Evolutionary conservation across 2,888 invertebrate genomes (phyloP), one percentile per base, ranked within the genome.

Genomic region (Caenorhabditis zanzibari): DNA sequence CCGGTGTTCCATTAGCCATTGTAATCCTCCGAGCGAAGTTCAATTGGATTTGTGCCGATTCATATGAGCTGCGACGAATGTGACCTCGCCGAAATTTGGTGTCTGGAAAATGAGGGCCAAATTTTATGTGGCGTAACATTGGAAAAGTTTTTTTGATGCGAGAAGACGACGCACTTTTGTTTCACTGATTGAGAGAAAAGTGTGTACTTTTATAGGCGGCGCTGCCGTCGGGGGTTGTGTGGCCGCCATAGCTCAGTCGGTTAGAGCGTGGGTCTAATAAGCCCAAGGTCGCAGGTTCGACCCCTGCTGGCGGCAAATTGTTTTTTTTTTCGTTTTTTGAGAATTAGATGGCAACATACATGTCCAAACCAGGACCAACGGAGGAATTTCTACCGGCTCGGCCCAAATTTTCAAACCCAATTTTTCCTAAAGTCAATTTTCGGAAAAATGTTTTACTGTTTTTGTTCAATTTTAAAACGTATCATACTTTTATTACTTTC

Each of bases 201-300:
- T 22, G 28, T 9, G 14, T 19, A 38, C 41, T 38, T n/a, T 28
- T 28, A 44, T 24, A 26, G 26, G 10, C 10, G 1, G 41, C 38
- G 26, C 1, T 32, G n/a, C 26, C 54, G 44, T 10, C 12, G 24
- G 19, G n/a, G 32, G 26, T 12, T 44, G 4, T 44, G 59, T 68
- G 44, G 88, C 90, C 87, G 89, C 88, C 88, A 90, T 90, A 90
- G 90, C 90, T 91, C 90, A 90, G 90, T 90, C 88, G 90, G 90
- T 90, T 91, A 91, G 90, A 90, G 90, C 90, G 90, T 90, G 88
- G 90, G 90, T 91, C 90, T 90, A 90, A 90, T 91, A 90, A 91
- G 90, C 90, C 90, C 89, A 90, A 90, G 90, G 90, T 91, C 90
- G 87, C 89, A 91, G 90, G 90, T 90, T 90, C 90, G 90, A 91